These are phyloP conservation scores for Champsocephalus esox DNA, from an alignment of 2,797 vertebrate genomes.

Conservation along the genomic window DNA sequence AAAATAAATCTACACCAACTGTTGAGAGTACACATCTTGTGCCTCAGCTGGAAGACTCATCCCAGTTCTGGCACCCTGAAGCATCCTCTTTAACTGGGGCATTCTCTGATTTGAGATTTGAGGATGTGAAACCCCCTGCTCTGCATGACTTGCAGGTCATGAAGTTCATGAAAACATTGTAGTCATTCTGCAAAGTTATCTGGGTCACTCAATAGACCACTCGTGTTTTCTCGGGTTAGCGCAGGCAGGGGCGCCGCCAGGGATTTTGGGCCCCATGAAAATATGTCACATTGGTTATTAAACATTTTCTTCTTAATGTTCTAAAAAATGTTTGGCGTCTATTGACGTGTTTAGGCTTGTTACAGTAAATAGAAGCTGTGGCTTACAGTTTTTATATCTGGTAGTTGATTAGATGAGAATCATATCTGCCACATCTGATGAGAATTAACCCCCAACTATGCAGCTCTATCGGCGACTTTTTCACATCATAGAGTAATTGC, in stretches of 20 bases:
- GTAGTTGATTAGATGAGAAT: neutral
- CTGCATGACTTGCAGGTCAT: constrained; percentile 7
- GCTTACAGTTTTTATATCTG: neutral
- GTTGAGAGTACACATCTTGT: constrained; percentile 39
- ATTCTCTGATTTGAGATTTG: constrained; percentile 31
- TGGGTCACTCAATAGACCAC: neutral
- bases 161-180: constrained; percentile 5
- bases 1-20: constrained; percentile 41
- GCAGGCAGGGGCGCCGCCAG: no score
- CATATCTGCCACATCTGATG: neutral
- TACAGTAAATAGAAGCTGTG: neutral
- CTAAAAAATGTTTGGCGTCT: no score
- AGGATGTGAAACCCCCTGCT: constrained; percentile 5
- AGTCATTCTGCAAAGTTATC: neutral
- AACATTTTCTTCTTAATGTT: no score
- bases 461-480: no score
- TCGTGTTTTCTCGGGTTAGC: neutral
- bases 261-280: no score
- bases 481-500: no score
- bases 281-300: no score
- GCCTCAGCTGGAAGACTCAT: constrained; percentile 46
- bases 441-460: no score
- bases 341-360: neutral
- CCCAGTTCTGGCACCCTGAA: constrained; percentile 39
- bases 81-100: constrained; percentile 29